Base-by-base conservation (phyloP, 1,140 invertebrate species). In the Mesaphorura yosii region DNA sequence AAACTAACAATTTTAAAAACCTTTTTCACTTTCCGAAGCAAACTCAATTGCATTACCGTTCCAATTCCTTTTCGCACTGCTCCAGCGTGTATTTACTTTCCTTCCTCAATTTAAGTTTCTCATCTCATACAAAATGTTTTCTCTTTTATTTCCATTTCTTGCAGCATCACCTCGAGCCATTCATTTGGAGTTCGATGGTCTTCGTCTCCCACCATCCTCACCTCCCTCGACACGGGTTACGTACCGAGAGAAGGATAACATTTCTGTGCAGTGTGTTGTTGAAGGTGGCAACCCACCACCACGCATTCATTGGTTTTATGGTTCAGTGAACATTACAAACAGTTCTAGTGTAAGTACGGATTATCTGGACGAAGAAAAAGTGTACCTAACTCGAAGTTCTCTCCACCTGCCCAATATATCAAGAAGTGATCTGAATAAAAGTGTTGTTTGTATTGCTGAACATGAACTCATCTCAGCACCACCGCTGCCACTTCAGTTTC, bases 201-300 rank as follows among this genome's bases (percentile, higher is more conserved):
- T 58, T 28, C 54, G 59, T 19, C 41, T 63, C 20, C 46, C 59
- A 47, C 61, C 58, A 53, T 55, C 56, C n/a, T 46, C 65, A 1
- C 59, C 62, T 23, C 59, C 68, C 22, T 51, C 58, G 28, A 55
- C 44, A 25, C 50, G 57, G 27, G 68, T 68, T 27, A 67, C 60
- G 34, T 63, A 59, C 46, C 65, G 34, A 53, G 62, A 47, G 48
- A 60, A 51, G 52, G 60, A 63, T 41, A 63, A 63, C 51, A 51
- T 89, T 27, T 80, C 78, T 38, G 76, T 90, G 46, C 77, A 83
- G 57, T 91, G 87, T 65, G 79, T 86, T 3, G 83, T 82, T 47
- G 85, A 87, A 69, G 84, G 85, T 58, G 84, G 84, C 20, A 59
- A 84, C 57, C 85, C 86, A 0, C 76, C 81, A 1, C 83, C 85